A percentile compares a stretch with the other conserved stretches of the same genome.
Evolutionary conservation across 2,113 vertebrate species (phyloP).

Genomic region (Gymnobelideus leadbeateri): DNA sequence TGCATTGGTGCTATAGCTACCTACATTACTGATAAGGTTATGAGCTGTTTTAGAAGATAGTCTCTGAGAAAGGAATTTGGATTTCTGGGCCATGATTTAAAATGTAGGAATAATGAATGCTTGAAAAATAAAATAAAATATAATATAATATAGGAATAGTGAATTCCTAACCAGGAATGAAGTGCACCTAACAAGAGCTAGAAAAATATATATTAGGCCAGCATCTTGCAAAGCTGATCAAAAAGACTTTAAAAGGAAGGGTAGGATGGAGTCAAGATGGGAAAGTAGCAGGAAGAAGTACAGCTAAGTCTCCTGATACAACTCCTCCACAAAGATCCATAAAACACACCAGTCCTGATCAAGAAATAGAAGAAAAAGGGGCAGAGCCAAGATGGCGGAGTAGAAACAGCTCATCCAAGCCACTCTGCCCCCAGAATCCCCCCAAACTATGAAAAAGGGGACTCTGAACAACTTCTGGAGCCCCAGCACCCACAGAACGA

Average conservation of each 20-base stretch:
- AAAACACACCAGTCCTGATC: background rate
- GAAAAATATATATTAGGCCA: too few species aligned
- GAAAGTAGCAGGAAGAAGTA: background rate
- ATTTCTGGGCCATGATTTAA: background rate
- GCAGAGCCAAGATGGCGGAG: too few species aligned
- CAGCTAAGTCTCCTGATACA: background rate
- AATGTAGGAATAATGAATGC: too few species aligned
- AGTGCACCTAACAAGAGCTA: background rate
- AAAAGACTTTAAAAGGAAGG: background rate
- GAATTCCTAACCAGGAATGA: too few species aligned
- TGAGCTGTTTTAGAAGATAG: background rate
- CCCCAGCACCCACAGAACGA: too few species aligned
- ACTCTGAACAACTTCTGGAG: too few species aligned
- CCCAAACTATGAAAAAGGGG: too few species aligned
- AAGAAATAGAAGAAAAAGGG: background rate
- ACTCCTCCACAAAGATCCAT: background rate
- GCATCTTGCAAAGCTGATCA: background rate
- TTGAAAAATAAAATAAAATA: too few species aligned
- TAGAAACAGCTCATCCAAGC: too few species aligned
- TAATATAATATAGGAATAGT: background rate
- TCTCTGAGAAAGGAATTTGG: background rate
- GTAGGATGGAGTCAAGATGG: background rate
- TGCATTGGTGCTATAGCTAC: too few species aligned
- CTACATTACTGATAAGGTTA: too few species aligned
- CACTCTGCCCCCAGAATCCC: too few species aligned